These are phyloP conservation scores for Temnothorax rugatulus DNA, from an alignment of 2,888 invertebrate species.

Conservation along the genomic window DNA sequence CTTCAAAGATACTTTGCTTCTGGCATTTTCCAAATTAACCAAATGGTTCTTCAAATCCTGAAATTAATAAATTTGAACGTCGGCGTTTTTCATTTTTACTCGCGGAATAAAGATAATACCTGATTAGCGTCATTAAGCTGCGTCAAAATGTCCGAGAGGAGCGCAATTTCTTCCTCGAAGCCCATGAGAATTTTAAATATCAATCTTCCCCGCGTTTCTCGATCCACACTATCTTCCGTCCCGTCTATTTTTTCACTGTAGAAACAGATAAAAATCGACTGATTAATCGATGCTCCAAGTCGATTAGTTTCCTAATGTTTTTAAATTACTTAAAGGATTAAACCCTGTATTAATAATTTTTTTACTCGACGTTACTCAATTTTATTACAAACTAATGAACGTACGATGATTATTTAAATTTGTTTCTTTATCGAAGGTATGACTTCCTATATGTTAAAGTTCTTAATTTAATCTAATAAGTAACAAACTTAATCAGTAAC, in stretches of 20 bases:
- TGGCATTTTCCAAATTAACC: slow-evolving; percentile 72
- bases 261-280: background rate
- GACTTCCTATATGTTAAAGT: background rate
- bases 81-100: slow-evolving; percentile 6
- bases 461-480: background rate
- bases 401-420: background rate
- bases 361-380: background rate
- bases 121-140: slow-evolving; percentile 76
- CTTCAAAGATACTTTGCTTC: slow-evolving; percentile 74
- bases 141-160: slow-evolving; percentile 66
- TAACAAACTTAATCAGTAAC: background rate
- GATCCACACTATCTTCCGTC: slow-evolving; percentile 74
- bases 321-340: background rate
- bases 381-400: background rate
- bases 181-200: slow-evolving; percentile 79
- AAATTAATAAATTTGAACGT: slow-evolving; percentile 16
- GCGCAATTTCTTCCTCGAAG: slow-evolving; percentile 77
- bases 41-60: slow-evolving; percentile 79
- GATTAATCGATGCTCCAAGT: background rate
- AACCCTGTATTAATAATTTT: background rate
- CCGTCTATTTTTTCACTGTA: slow-evolving; percentile 77
- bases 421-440: background rate
- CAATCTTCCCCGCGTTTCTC: slow-evolving; percentile 75
- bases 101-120: slow-evolving; percentile 66
- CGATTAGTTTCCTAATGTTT: background rate